Evolutionary conservation across 2,113 vertebrate genomes (phyloP).

Genomic region (Orthonyx spaldingii): DNA sequence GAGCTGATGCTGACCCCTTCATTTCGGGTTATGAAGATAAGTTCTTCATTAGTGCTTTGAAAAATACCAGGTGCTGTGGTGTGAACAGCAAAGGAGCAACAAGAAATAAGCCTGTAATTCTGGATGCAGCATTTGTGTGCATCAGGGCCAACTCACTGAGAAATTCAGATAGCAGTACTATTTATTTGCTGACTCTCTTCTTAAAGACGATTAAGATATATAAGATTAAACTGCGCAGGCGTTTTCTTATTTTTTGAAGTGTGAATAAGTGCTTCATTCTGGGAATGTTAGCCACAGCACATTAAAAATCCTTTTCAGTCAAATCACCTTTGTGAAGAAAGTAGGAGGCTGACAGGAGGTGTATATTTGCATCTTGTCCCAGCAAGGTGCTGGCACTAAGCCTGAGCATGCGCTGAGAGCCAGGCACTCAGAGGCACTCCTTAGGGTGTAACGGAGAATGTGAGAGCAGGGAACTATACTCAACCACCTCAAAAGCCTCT

Average conservation of each 20-base stretch:
- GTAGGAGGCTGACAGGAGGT: not conserved
- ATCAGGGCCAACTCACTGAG: not conserved
- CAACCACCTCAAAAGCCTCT: not conserved
- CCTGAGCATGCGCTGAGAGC: not conserved
- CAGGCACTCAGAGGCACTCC: not conserved
- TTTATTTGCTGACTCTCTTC: not conserved
- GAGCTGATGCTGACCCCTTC: not conserved
- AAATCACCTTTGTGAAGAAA: not conserved
- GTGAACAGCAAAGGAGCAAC: not conserved
- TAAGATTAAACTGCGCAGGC: not conserved
- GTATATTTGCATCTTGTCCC: not conserved
- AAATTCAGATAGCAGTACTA: not conserved
- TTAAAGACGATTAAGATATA: not conserved
- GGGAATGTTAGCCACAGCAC: not conserved
- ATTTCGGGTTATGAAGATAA: not conserved
- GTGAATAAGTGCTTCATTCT: not conserved
- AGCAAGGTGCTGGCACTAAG: not conserved
- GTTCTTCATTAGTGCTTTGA: not conserved
- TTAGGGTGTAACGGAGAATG: rapidly evolving
- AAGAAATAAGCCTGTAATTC: not conserved
- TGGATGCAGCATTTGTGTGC: not conserved
- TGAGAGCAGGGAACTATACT: not conserved
- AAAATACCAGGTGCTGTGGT: not conserved
- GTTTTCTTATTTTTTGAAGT: not conserved
- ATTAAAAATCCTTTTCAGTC: not conserved